Evolutionary conservation across 1,140 invertebrate species (phyloP).

Genomic region (Apolygus lucorum): DNA sequence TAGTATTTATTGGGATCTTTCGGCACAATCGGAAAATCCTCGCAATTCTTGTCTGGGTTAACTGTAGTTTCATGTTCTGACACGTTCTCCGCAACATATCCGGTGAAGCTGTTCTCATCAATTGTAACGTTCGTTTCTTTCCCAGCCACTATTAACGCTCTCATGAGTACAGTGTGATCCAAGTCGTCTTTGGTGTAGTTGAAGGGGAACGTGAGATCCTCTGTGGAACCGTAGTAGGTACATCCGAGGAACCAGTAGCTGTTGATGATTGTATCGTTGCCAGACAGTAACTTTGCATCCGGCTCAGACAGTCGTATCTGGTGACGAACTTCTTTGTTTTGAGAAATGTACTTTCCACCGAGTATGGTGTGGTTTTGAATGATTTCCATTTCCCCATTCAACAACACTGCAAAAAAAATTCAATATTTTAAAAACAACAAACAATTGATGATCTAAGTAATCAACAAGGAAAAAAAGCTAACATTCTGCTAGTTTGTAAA

Average conservation of each 20-base stretch:
- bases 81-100: too few relatives aligned
- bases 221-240: conserved; percentile 54
- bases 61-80: conserved; percentile 23
- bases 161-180: conserved; percentile 44
- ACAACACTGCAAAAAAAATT: conserved; percentile 45
- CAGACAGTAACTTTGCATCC: conserved; percentile 50
- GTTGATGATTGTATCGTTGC: conserved; percentile 51
- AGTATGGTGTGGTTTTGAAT: conserved; percentile 51
- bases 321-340: conserved; percentile 46
- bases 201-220: conserved; percentile 48
- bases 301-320: conserved; percentile 47
- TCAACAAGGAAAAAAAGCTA: too few relatives aligned
- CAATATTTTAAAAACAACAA: conserved; percentile 30
- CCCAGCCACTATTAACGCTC: not conserved
- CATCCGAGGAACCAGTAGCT: conserved; percentile 74
- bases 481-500: too few relatives aligned
- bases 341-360: conserved; percentile 52
- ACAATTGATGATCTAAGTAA: conserved; percentile 25
- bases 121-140: conserved; percentile 30
- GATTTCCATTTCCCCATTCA: conserved; percentile 55
- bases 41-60: conserved; percentile 28
- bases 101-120: conserved; percentile 29
- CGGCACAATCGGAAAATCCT: conserved; percentile 41
- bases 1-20: conserved; percentile 57
- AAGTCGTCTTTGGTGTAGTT: conserved; percentile 52